Evolutionary conservation across 2,888 invertebrate genomes (phyloP), one percentile per base, ranked within the genome.

Genomic region (Chirona hameri): DNA sequence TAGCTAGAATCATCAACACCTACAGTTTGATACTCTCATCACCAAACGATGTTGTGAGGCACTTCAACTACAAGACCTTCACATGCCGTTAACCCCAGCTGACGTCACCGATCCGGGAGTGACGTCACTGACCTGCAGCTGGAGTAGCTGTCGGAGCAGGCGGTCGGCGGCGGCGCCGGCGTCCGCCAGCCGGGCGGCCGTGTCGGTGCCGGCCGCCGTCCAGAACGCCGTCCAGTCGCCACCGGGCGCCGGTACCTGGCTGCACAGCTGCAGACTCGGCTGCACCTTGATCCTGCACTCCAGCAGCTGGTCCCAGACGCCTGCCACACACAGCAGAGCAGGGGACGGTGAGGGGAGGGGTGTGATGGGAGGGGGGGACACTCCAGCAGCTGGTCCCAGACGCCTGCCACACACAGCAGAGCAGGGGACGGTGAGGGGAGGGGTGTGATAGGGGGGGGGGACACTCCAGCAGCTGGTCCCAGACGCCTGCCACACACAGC

Each of bases 251-350:
- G 97, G 97, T 88, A 97, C 90, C 87, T 92, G 93, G 88, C 97
- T 97, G 0, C 93, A 91, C 24, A 91, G 91, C 79, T 91, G 89
- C 82, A 96, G 87, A 86, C 93, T 91, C 87, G 96, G 94, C 88
- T 98, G 97, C 46, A 97, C 88, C 87, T 94, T 93, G 86, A 98
- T 97, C 85, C 98, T 91, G 87, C 93, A 90, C 89, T 98, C 96
- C 46, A 98, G 87, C 9, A 98, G 88, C 83, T 91, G 92, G 87
- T 98, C 97, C 95, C 96, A 98, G 1, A 96, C 72, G 21, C 52
- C 60, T 69, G 57, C 9, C 48, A n/a, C n/a, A n/a, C n/a, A n/a
- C 48, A 48, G 12, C 48, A 48, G 48, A 12, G 48, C 7, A 48
- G 48, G 48, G 48, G 48, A 48, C 5, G 24, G 24, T 14, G 52